Conservation (phyloP, 1,140 invertebrate species). For the Drosophila sucinea region DNA sequence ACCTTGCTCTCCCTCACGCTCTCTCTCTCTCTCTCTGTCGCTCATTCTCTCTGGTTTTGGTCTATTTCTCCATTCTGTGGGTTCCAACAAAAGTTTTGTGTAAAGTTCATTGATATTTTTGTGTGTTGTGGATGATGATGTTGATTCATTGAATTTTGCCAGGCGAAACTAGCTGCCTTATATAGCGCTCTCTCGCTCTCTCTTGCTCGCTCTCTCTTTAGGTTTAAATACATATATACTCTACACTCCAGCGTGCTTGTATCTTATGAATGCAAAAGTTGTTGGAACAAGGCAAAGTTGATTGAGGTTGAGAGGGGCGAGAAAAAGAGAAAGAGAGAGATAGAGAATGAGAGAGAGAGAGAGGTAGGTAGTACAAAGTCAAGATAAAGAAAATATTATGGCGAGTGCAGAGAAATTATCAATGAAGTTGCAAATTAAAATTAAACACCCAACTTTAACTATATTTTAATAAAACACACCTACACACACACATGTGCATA, state of each 20-base stretch:
- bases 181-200: constrained; percentile 22
- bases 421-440: constrained; percentile 20
- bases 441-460: not conserved
- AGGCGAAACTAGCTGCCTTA: constrained; percentile 57
- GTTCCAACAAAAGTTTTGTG: constrained; percentile 64
- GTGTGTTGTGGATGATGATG: constrained; percentile 63
- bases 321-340: too few relatives aligned
- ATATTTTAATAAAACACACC: not conserved
- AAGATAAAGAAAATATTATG: constrained; percentile 40
- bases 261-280: constrained; percentile 54
- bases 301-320: not conserved
- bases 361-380: constrained; percentile 10
- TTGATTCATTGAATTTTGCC: constrained; percentile 79
- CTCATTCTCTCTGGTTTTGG: not conserved
- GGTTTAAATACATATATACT: constrained; percentile 28
- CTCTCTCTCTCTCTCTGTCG: constrained; percentile 20
- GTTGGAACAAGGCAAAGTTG: constrained; percentile 33
- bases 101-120: constrained; percentile 83
- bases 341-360: constrained; percentile 4
- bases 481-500: not conserved
- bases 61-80: constrained; percentile 49
- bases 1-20: constrained; percentile 18
- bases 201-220: constrained; percentile 23
- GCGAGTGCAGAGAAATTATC: constrained; percentile 47
- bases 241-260: constrained; percentile 32